phyloP scores from a whole-genome alignment of 2,797 vertebrate species.

The Serranus cabrilla region DNA sequence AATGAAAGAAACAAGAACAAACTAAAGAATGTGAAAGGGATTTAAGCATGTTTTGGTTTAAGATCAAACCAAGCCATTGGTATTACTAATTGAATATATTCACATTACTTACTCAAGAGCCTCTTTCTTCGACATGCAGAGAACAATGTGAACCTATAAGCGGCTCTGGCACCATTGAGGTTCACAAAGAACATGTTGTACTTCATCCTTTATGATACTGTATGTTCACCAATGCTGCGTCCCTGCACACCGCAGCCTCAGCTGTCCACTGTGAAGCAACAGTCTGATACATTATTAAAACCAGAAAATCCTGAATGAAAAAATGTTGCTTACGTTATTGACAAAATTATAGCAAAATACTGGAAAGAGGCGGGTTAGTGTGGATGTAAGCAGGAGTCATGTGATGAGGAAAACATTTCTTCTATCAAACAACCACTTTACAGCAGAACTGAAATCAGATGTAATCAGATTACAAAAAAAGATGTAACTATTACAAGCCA shows the following conservation, averaged over 20 bases:
- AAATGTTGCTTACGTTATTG: neutral
- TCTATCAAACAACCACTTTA: neutral
- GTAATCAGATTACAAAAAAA: no score
- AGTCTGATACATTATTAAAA: neutral
- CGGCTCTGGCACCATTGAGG: neutral
- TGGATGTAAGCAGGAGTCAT: neutral
- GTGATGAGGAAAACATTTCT: neutral
- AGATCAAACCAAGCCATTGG: no score
- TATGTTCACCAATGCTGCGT: neutral
- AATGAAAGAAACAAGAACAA: neutral
- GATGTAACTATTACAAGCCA: no score
- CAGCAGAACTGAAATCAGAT: no score
- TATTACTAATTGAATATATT: neutral
- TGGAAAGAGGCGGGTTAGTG: neutral
- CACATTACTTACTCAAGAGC: neutral
- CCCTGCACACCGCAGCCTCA: neutral
- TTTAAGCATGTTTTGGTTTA: neutral
- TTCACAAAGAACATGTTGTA: neutral
- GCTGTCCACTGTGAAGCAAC: neutral
- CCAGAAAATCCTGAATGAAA: neutral
- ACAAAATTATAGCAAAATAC: neutral
- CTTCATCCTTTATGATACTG: neutral
- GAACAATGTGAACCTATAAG: conserved; percentile 8
- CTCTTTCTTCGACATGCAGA: neutral
- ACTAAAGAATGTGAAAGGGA: neutral